Evolutionary conservation across 2,113 vertebrate species (phyloP).

Genomic region (Cyanistes caeruleus): DNA sequence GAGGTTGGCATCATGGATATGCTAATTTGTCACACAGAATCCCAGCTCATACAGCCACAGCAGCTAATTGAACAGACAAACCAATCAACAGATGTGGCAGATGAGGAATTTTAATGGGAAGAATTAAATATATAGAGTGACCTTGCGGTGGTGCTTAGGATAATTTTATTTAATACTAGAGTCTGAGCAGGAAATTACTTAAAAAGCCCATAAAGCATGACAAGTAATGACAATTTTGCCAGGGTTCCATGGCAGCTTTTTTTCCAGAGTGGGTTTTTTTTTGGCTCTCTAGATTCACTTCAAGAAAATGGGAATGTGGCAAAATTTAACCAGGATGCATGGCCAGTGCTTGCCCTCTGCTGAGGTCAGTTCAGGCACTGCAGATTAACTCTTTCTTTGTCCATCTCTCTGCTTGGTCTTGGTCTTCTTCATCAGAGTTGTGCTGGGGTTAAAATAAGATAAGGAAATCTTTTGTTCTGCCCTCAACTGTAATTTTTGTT

Average conservation of each 20-base stretch:
- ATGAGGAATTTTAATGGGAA: neutral
- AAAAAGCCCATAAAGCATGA: neutral
- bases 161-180: neutral
- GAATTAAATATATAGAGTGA: neutral
- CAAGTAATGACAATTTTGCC: neutral
- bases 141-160: neutral
- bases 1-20: neutral
- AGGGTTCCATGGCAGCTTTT: neutral
- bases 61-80: conserved; percentile 38
- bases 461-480: neutral
- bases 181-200: neutral
- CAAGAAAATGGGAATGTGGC: neutral
- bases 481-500: neutral
- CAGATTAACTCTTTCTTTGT: neutral
- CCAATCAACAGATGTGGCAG: conserved; percentile 7
- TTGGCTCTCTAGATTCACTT: neutral
- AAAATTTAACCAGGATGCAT: neutral
- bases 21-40: conserved; percentile 22
- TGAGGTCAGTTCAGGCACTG: neutral
- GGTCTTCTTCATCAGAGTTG: neutral
- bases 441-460: neutral
- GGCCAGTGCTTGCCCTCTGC: neutral
- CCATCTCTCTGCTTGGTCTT: neutral
- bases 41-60: neutral
- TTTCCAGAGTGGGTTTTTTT: neutral